phyloP scores from a whole-genome alignment of 2,797 vertebrate genomes.

The Neostethus bicornis region DNA sequence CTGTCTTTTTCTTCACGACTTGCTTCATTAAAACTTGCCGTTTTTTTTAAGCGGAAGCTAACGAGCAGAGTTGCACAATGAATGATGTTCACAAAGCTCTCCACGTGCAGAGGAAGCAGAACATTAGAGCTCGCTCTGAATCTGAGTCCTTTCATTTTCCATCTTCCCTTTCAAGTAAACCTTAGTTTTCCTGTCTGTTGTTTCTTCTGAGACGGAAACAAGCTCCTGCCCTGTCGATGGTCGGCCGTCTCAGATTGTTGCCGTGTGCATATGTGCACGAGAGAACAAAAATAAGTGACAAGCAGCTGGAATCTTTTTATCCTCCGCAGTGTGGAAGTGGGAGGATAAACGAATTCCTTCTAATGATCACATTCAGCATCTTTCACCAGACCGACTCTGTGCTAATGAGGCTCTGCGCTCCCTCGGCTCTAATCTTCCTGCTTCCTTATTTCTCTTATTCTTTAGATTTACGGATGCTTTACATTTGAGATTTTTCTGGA shows the following conservation, averaged over 20 bases:
- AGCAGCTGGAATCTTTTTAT: conserved; percentile 53
- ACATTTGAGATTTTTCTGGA: not conserved
- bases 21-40: not conserved
- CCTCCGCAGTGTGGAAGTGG: conserved; percentile 47
- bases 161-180: not conserved
- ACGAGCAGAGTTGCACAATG: not conserved
- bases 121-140: not conserved
- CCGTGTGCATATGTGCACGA: conserved; percentile 7
- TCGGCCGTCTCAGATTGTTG: not conserved
- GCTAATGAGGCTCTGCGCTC: conserved; percentile 61
- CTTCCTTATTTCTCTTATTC: not conserved
- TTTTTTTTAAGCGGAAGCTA: too few relatives aligned
- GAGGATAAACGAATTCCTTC: conserved; percentile 65
- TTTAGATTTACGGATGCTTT: conserved; percentile 3
- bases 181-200: too few relatives aligned
- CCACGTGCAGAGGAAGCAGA: not conserved
- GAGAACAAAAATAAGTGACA: conserved; percentile 36
- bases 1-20: not conserved
- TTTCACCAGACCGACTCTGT: conserved; percentile 45
- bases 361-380: conserved; percentile 63
- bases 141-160: not conserved
- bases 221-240: not conserved
- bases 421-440: conserved; percentile 37
- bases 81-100: not conserved
- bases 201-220: conserved; percentile 3